Base-by-base conservation (phyloP, 2,797 vertebrate genomes). In the Apogon hyalosoma region DNA sequence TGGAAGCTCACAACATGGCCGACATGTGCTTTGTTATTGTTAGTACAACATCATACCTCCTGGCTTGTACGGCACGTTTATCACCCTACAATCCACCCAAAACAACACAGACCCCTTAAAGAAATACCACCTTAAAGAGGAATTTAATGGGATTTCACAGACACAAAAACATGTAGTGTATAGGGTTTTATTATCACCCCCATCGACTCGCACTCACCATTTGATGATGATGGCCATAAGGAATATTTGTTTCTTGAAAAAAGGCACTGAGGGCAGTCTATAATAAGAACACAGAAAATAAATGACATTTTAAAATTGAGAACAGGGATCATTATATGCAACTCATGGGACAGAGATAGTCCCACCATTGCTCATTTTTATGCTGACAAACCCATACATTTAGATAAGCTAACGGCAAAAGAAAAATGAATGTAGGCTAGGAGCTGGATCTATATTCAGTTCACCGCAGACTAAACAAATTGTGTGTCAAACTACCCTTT, bases 231-330 rank as follows among this genome's bases (percentile, higher is more conserved):
- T 98, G 97, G 90, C 94, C 96, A 87, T 97, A 97, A 76, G 97
- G 97, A 87, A 97, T 97, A 92, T 96, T 98, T 79, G 97, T 96
- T 94, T 99, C 97, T 95, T 98, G 97, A 88, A 99, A 99, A 93
- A 99, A 99, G 91, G 95, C 96, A 95, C 97, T 98, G 88, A 98
- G 96, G 59, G 97, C 97, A 73, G 97, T 97, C 97, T 99, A 92
- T 1, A 77, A 90, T 16, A 51, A 90, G 86, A 77, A 86, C 45
- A 85, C 21, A 77, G 39, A 60, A 39, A 28, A 76, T 28, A 28
- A 65, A 59, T 58, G 40, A 38, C 13, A 53, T 59, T 57, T 51
- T 1, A 41, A 40, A 21, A 4, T 50, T 7, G 8, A 28, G 63
- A 1, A 43, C 7, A 52, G 1, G 4, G 18, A 15, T 28, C n/a